Evolutionary conservation across 2,888 invertebrate species (phyloP), one percentile per base, ranked within the genome.

Genomic region (Hylaea fasciaria): DNA sequence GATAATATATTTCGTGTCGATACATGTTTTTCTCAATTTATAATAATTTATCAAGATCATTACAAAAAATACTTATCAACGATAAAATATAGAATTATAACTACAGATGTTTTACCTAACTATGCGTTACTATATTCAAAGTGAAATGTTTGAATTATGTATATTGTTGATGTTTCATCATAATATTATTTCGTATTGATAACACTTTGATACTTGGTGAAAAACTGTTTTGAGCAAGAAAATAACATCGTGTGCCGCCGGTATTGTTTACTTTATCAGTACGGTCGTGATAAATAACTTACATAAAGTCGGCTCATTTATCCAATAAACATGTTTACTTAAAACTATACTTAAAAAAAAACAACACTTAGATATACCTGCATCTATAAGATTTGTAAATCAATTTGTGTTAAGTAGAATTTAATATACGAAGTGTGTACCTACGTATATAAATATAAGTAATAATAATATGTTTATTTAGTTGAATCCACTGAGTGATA

Each of bases 251-350:
- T 40, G 48, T 57, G 57, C 58, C 46, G 47, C 32, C 32, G 54
- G 50, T 49, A 46, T 51, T 62, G 59, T 62, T 64, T 59, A 62
- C 55, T 49, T 53, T 41, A 57, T 54, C 44, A 43, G 54, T 53
- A 39, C 40, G 28, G 43, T 47, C 17, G 39, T 52, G 59, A 60
- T 50, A 54, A 43, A 46, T 45, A 50, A 35, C 12, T 37, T 37
- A 37, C 12, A 37, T 37, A 37, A 12, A 37, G 12, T n/a, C 11
- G 37, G 3, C n/a, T 12, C n/a, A 37, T 37, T 2, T 37, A 37
- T 7, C 32, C 1, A 32, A 9, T 32, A 32, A 32, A 32, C 32
- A 32, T 9, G 32, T 32, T 9, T 7, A 7, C 7, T 32, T 32
- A 1, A 7, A 7, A 8, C 28, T 32, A 7, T 9, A 32, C 1